Evolutionary conservation across 2,113 vertebrate genomes (phyloP).

Genomic region (Antechinus flavipes): DNA sequence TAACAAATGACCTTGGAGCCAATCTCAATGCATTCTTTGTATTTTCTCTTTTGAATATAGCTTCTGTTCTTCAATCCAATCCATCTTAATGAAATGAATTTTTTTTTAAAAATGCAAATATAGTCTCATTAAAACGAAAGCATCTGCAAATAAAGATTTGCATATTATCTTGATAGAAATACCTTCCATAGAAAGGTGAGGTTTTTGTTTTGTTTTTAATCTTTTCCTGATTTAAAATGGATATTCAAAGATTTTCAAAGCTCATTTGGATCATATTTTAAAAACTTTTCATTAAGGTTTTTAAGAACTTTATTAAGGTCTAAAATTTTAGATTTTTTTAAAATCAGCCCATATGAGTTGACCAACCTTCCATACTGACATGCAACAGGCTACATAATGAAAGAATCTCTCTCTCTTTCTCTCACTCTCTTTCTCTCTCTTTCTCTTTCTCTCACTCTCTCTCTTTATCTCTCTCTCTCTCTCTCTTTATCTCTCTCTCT

Average conservation of each 20-base stretch:
- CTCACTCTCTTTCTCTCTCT: background rate
- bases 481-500: too few relatives aligned
- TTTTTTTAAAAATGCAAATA: background rate
- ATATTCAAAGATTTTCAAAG: conserved; percentile 15
- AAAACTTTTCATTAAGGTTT: background rate
- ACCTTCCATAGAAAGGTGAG: conserved; percentile 28
- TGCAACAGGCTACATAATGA: conserved; percentile 27
- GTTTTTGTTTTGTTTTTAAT: conserved; percentile 25
- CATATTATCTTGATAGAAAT: conserved; percentile 10
- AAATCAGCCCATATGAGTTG: background rate
- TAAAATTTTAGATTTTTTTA: background rate
- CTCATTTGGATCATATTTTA: background rate
- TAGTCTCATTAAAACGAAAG: conserved; percentile 19
- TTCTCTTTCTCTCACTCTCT: fast-evolving
- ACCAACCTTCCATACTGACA: background rate
- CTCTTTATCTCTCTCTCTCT: too few relatives aligned
- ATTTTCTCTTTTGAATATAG: conserved; percentile 31
- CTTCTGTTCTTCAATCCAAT: background rate
- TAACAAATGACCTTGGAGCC: background rate
- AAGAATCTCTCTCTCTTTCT: conserved; percentile 28
- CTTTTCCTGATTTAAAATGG: conserved; percentile 24
- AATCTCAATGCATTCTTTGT: background rate
- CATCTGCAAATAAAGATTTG: background rate
- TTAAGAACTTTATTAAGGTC: too few relatives aligned
- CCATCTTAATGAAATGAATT: background rate